A percentile compares a stretch with the other conserved stretches of the same genome.
phyloP scores from a whole-genome alignment of 2,888 invertebrate genomes.

The Athalia circularis region DNA sequence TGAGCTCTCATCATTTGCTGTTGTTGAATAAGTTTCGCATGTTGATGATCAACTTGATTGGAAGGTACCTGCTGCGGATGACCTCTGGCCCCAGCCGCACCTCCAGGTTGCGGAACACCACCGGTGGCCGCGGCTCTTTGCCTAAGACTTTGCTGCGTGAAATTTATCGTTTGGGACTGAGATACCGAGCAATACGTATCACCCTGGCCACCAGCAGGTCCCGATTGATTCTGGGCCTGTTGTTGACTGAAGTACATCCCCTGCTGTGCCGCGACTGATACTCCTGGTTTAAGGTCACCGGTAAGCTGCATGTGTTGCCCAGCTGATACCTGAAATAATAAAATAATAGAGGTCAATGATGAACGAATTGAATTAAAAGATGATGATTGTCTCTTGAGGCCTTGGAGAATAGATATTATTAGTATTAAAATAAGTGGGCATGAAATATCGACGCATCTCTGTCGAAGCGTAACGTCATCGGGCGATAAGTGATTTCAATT shows the following conservation, averaged over 20 bases:
- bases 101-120: constrained; percentile 66
- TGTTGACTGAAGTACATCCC: constrained; percentile 83
- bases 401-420: constrained; percentile 6
- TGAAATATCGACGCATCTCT: constrained; percentile 14
- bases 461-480: constrained; percentile 28
- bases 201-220: constrained; percentile 72
- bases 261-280: constrained; percentile 90
- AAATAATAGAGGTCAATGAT: background rate
- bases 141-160: constrained; percentile 83
- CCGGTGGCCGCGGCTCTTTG: constrained; percentile 76
- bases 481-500: constrained; percentile 28
- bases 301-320: constrained; percentile 90
- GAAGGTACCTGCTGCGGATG: constrained; percentile 70
- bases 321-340: constrained; percentile 84
- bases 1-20: constrained; percentile 74
- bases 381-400: background rate
- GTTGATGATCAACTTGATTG: constrained; percentile 76
- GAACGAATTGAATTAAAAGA: background rate
- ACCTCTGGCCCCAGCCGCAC: constrained; percentile 57
- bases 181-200: constrained; percentile 84
- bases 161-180: constrained; percentile 91
- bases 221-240: constrained; percentile 58
- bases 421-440: background rate
- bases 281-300: constrained; percentile 83
- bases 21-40: constrained; percentile 82